Percentiles rank a stretch among this genome's conserved stretches.
phyloP scores from a whole-genome alignment of 2,888 invertebrate species.

The Carpatolechia fugitivella region DNA sequence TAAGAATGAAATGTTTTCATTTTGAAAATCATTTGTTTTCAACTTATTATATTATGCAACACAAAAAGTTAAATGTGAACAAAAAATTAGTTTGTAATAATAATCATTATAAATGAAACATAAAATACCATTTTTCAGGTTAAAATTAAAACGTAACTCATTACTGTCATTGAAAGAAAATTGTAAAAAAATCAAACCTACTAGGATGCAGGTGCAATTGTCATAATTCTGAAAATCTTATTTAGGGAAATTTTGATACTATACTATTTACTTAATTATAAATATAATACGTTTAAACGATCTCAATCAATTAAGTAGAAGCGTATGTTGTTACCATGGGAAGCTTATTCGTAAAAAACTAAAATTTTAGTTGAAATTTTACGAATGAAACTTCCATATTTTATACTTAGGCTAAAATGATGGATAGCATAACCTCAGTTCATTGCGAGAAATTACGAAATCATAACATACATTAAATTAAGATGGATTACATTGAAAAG shows the following conservation, averaged over 20 bases:
- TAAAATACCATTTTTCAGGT: conserved; percentile 55
- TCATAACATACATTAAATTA: conserved; percentile 17
- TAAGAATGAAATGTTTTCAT: conserved; percentile 66
- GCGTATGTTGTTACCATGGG: conserved; percentile 69
- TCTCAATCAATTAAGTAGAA: conserved; percentile 74
- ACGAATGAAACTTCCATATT: conserved; percentile 41
- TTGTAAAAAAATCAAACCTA: conserved; percentile 39
- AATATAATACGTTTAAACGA: conserved; percentile 75
- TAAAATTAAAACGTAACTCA: conserved; percentile 51
- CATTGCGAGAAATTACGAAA: conserved; percentile 39
- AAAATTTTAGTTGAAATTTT: conserved; percentile 30
- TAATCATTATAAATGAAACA: conserved; percentile 53
- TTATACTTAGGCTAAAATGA: conserved; percentile 44
- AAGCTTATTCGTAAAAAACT: conserved; percentile 44
- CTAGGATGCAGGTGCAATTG: conserved; percentile 58
- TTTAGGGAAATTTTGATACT: conserved; percentile 60
- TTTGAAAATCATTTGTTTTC: conserved; percentile 55
- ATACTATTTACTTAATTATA: conserved; percentile 69
- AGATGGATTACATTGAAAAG: conserved; percentile 22
- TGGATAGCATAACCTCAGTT: conserved; percentile 54
- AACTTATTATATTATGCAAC: conserved; percentile 71
- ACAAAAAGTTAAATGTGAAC: conserved; percentile 43
- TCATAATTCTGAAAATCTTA: conserved; percentile 73
- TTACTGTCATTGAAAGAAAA: conserved; percentile 44
- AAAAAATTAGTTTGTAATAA: conserved; percentile 37